Evolutionary conservation across 2,113 vertebrate genomes (phyloP), one percentile per base, ranked within the genome.

Genomic region (Coptodon rendalli): DNA sequence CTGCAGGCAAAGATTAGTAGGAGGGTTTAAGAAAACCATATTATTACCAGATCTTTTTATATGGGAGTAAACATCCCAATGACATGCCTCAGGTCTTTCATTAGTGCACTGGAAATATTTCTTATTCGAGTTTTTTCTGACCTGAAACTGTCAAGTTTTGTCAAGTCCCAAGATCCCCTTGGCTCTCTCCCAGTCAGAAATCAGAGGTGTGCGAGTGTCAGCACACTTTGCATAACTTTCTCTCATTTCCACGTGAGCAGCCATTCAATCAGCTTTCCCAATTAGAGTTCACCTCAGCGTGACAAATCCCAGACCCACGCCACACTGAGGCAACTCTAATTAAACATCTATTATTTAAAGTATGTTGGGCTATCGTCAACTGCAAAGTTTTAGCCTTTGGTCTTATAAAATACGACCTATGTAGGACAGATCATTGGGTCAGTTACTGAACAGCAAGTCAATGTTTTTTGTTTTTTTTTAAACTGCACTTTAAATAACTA

Each of bases 281-380:
- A 92, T 93, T 91, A 90, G 59, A 80, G 76, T 36, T 89, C 89
- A 91, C 84, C 81, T 80, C 45, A 38, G 87, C 78, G 76, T 92
- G 91, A 89, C 91, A 73, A 90, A 93, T 91, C 87, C 83, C 3
- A 16, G 8, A 14, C 22, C 34, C 9, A 76, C 3, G 29, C 84
- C 82, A 86, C 85, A 86, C 86, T 56, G 73, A 82, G 81, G 59
- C 63, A 68, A 52, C 83, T 91, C 85, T 86, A 86, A 91, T 93
- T 89, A 87, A 17, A 22, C 82, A 34, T 36, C 50, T 66, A 56
- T 90, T 91, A 73, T 93, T 83, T 81, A 36, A 57, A 50, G 61
- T 43, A 56, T 29, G 6, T 57, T 3, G 7, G 16, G 24, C 38
- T 40, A 85, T 66, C 10, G 53, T 89, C 56, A 6, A 80, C 76